Percentiles rank a stretch among this genome's conserved stretches.
These are phyloP conservation scores for Odocoileus hemionus DNA, from an alignment of 2,113 vertebrate species.

Conservation along the genomic window DNA sequence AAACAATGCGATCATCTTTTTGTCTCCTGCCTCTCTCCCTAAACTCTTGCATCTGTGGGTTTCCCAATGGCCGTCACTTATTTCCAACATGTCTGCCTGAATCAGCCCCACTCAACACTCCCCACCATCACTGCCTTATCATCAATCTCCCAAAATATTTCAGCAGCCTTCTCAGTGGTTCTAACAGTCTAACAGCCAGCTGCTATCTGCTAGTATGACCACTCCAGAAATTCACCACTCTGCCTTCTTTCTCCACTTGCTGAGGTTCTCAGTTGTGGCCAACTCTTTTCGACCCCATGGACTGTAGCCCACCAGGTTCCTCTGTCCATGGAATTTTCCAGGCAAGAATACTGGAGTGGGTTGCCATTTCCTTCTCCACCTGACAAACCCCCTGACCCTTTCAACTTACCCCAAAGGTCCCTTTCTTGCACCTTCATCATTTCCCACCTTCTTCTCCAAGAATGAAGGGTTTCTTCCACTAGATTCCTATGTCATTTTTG, in stretches of 20 bases:
- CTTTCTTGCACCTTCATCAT: background rate
- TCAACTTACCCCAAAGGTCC: background rate
- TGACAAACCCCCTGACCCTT: background rate
- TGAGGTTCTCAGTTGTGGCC: fast-evolving
- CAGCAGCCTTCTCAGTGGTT: background rate
- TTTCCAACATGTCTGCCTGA: background rate
- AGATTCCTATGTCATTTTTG: background rate
- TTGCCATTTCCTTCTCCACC: background rate
- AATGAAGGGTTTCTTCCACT: background rate
- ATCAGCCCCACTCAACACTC: background rate
- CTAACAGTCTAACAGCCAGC: too few species aligned
- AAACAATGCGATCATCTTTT: background rate
- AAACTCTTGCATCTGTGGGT: too few species aligned
- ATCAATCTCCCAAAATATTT: background rate
- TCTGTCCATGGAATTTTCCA: background rate
- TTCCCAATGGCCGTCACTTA: background rate
- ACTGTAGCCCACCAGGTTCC: background rate
- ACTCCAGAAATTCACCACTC: background rate
- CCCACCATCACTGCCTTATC: background rate
- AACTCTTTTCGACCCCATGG: background rate
- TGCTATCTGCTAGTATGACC: background rate
- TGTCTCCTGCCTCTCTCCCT: background rate
- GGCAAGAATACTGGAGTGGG: background rate
- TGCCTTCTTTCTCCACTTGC: background rate
- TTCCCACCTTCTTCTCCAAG: background rate